Evolutionary conservation across 2,888 invertebrate genomes (phyloP).

Genomic region (Melikaiella ostensackeni): DNA sequence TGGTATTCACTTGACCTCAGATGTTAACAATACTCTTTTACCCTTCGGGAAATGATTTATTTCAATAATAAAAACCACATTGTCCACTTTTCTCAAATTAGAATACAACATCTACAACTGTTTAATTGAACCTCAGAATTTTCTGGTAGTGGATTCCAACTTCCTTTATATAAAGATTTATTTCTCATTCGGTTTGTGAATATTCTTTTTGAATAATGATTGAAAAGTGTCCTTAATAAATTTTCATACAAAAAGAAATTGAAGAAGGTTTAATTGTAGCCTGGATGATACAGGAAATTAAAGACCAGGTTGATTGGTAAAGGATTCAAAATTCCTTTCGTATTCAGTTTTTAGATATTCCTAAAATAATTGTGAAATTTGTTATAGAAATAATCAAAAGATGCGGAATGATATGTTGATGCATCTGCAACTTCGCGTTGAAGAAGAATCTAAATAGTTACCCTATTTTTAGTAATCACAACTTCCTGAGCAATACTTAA

Average conservation of each 20-base stretch:
- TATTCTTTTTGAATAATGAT: not conserved
- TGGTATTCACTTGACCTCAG: not conserved
- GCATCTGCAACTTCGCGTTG: not conserved
- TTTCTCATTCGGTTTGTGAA: not conserved
- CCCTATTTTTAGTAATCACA: too few relatives aligned
- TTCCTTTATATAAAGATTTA: not conserved
- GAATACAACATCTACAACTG: not conserved
- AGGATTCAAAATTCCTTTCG: too few relatives aligned
- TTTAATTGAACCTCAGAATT: not conserved
- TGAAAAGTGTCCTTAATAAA: not conserved
- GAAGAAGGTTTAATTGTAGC: not conserved
- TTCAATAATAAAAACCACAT: not conserved
- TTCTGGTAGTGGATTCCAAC: not conserved
- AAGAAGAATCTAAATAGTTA: too few relatives aligned
- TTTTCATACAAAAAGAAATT: not conserved
- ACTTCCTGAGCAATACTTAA: too few relatives aligned
- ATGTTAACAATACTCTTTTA: not conserved
- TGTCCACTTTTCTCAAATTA: not conserved
- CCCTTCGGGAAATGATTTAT: not conserved
- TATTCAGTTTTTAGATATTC: too few relatives aligned
- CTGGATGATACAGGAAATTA: not conserved
- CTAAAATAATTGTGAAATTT: too few relatives aligned
- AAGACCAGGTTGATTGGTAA: too few relatives aligned
- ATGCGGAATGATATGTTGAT: not conserved
- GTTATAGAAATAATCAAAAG: too few relatives aligned